These are phyloP conservation scores for Mystacornis crossleyi DNA, from an alignment of 2,113 vertebrate species.

Conservation along the genomic window DNA sequence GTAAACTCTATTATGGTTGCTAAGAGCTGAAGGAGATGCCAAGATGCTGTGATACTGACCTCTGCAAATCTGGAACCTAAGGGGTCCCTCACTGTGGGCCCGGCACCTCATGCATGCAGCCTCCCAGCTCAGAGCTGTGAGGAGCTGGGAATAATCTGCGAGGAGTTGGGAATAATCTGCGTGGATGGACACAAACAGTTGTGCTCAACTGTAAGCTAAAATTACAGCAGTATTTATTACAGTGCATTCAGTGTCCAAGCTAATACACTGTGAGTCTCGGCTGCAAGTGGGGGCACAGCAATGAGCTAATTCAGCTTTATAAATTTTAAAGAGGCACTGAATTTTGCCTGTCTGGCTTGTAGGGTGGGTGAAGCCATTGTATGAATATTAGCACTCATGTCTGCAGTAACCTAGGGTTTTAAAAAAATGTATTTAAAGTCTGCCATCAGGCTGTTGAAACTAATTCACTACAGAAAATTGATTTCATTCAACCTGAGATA, in stretches of 20 bases:
- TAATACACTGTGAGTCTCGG: neutral
- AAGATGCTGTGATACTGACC: neutral
- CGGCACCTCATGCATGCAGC: rapidly evolving
- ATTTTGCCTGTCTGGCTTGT: neutral
- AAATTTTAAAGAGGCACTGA: neutral
- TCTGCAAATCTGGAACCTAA: neutral
- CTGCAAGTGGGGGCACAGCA: neutral
- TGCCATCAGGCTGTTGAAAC: neutral
- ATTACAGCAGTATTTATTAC: neutral
- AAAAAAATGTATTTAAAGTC: neutral
- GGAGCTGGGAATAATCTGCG: neutral
- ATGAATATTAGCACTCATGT: neutral
- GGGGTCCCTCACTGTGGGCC: neutral
- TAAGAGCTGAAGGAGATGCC: neutral
- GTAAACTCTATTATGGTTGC: rapidly evolving
- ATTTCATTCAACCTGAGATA: neutral
- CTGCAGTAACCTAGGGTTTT: neutral
- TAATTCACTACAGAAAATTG: neutral
- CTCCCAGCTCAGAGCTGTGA: neutral
- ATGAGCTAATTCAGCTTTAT: neutral
- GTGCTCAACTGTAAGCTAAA: neutral
- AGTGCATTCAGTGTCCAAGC: neutral
- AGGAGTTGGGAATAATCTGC: neutral
- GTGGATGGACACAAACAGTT: neutral
- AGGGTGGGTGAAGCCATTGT: neutral